A percentile compares a stretch with the other conserved stretches of the same genome.
Evolutionary conservation across 2,797 vertebrate genomes (phyloP).

Genomic region (Notamacropus eugenii): DNA sequence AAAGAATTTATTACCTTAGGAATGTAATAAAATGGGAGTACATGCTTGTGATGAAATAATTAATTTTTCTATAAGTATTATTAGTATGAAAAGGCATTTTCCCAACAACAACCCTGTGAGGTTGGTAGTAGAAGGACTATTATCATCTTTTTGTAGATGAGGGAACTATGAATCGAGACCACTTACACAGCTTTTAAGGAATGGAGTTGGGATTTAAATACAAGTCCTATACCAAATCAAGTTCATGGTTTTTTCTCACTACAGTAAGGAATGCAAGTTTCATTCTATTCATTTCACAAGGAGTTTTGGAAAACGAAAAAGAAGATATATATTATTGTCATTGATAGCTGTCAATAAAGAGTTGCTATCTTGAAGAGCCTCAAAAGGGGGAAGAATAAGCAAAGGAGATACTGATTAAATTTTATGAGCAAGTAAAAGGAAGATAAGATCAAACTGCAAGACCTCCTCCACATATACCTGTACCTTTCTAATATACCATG

Average conservation of each 20-base stretch:
- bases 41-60: background rate
- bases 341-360: background rate
- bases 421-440: background rate
- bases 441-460: background rate
- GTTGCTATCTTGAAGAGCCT: background rate
- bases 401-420: background rate
- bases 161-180: background rate
- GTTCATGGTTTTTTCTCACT: background rate
- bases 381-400: background rate
- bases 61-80: background rate
- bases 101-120: background rate
- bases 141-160: background rate
- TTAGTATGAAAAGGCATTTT: background rate
- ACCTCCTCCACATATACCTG: background rate
- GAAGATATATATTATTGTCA: background rate
- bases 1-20: background rate
- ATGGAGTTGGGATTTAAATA: background rate
- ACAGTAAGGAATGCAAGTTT: background rate
- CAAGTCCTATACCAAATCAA: background rate
- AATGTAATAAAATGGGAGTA: background rate
- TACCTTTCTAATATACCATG: background rate
- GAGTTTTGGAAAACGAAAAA: background rate
- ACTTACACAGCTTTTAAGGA: background rate
- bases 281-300: background rate
- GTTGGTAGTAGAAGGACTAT: background rate